Evolutionary conservation across 2,113 vertebrate genomes (phyloP), one percentile per base, ranked within the genome.

Genomic region (Lophochroa leadbeateri): DNA sequence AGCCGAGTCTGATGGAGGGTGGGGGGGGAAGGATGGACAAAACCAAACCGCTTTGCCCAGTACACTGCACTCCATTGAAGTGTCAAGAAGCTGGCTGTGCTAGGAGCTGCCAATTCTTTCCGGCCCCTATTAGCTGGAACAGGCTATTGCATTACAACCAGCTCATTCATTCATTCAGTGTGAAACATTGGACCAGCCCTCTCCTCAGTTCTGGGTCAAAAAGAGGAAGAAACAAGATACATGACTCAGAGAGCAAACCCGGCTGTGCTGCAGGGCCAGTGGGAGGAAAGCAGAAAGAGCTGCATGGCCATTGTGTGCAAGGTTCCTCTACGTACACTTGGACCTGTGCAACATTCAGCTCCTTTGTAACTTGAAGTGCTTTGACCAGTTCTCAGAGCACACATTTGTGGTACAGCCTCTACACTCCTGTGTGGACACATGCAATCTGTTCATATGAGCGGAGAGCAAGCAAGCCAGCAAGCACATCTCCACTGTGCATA

Each of bases 151-250:
- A 18, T 93, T 69, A 52, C 90, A 65, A 35, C 61, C 13, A 43
- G 39, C 60, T 75, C 69, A 41, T 57, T 35, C 55, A 71, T 60
- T 46, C 49, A 41, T 64, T n/a, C 50, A 5, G 43, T 44, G 28
- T 5, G 70, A 50, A 82, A 64, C 15, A 12, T 2, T 44, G 82
- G 41, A 82, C 29, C 49, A 44, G 53, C 71, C 89, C 77, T 88
- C 80, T 37, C 55, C 70, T 80, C 58, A n/a, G 70, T 10, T 86
- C 88, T 24, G 37, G 90, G 92, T 77, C 79, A 83, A 49, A 85
- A 64, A 65, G 53, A 78, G 52, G 44, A 77, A 90, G 64, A 71
- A 92, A 81, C 12, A 4, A 77, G 7, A 65, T n/a, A 0, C 0
- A 3, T 23, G 82, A 53, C 58, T 71, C 31, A 46, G 67, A 65